Evolutionary conservation across 1,140 invertebrate genomes (phyloP).

Genomic region (Grapholita molesta): DNA sequence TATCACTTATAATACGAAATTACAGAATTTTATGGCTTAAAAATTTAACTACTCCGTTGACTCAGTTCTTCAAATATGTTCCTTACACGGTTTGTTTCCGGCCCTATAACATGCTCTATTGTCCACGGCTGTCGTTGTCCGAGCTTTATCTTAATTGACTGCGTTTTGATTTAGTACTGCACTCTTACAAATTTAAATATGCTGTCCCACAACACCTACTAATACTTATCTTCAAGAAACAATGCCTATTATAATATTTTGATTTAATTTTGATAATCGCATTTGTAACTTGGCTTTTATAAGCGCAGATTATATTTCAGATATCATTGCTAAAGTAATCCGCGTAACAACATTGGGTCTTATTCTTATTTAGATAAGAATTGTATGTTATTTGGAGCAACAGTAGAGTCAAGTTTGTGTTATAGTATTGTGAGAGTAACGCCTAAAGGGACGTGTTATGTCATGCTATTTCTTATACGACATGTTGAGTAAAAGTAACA

Average conservation of each 20-base stretch:
- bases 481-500: slow-evolving; percentile 58
- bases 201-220: neutral
- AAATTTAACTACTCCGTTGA: neutral
- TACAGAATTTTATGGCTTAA: neutral
- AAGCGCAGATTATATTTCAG: neutral
- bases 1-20: neutral
- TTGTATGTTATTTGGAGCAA: neutral
- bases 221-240: neutral
- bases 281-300: slow-evolving; percentile 23
- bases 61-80: neutral
- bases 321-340: neutral
- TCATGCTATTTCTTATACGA: slow-evolving; percentile 62
- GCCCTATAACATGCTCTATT: slow-evolving; percentile 61
- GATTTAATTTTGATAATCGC: slow-evolving; percentile 21
- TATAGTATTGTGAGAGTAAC: slow-evolving; percentile 42
- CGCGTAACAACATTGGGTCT: neutral
- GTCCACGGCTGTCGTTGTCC: slow-evolving; percentile 61
- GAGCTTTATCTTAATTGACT: slow-evolving; percentile 76
- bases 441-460: slow-evolving; percentile 62
- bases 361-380: neutral
- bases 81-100: neutral
- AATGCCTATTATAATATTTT: neutral
- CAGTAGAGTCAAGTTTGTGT: slow-evolving; percentile 33
- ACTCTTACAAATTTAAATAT: slow-evolving; percentile 31
- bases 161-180: slow-evolving; percentile 70